A percentile compares a stretch with the other conserved stretches of the same genome.
These are phyloP conservation scores for Falcunculus frontatus DNA, from an alignment of 2,113 vertebrate genomes.

Conservation along the genomic window DNA sequence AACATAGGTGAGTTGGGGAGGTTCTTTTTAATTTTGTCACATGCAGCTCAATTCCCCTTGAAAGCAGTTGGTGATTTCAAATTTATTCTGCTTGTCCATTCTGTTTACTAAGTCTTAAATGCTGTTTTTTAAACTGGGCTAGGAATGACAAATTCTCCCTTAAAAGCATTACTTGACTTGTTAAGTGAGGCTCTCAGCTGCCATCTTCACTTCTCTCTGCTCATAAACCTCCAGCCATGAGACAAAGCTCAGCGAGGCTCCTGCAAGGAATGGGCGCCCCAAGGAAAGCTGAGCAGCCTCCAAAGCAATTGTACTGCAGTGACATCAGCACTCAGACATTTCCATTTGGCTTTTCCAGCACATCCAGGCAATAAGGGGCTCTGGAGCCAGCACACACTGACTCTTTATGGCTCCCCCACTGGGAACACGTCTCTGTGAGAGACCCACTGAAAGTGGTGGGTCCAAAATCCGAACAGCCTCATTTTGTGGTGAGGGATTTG, in stretches of 20 bases:
- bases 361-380: not conserved
- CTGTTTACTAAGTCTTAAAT: not conserved
- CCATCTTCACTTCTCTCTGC: not conserved
- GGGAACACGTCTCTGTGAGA: not conserved
- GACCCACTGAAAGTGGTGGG: not conserved
- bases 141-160: not conserved
- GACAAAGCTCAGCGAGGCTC: conserved; percentile 1
- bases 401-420: not conserved
- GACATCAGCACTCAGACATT: conserved; percentile 30
- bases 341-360: not conserved
- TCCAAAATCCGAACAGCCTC: not conserved
- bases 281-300: conserved; percentile 1
- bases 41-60: not conserved
- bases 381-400: not conserved
- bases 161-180: not conserved
- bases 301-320: not conserved
- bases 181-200: not conserved
- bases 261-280: not conserved
- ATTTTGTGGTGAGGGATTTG: not conserved
- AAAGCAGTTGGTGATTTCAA: not conserved
- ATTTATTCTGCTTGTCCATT: not conserved
- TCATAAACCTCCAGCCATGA: not conserved
- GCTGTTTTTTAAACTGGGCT: not conserved
- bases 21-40: not conserved
- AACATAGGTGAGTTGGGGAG: not conserved